Percentiles rank a stretch among this genome's conserved stretches.
phyloP scores from a whole-genome alignment of 1,140 invertebrate genomes.

The Drosophila pallidifrons region DNA sequence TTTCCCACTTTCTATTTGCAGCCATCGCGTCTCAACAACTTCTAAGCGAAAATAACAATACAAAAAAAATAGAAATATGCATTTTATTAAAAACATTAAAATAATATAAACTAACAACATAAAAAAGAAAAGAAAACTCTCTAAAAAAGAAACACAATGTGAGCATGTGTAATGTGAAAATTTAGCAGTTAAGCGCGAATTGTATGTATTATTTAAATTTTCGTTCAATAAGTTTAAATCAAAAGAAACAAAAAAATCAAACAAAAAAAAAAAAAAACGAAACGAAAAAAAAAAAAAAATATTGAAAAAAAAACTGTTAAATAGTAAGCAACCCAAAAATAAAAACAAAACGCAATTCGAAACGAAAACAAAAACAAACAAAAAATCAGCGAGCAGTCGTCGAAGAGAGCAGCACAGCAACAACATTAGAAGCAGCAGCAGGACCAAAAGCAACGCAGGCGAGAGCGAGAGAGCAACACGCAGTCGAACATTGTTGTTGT shows the following conservation, averaged over 20 bases:
- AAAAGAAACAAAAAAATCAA: conserved; percentile 28
- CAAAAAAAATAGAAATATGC: conserved; percentile 58
- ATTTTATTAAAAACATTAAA: conserved; percentile 57
- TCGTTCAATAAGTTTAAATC: conserved; percentile 56
- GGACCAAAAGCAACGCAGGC: conserved; percentile 30
- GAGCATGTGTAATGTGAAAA: conserved; percentile 72
- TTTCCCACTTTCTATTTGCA: conserved; percentile 44
- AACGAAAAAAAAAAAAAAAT: conserved; percentile 40
- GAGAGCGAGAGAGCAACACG: conserved; percentile 21
- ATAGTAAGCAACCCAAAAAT: conserved; percentile 5
- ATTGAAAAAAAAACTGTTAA: conserved; percentile 21
- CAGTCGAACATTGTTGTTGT: conserved; percentile 26
- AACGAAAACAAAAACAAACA: conserved; percentile 45
- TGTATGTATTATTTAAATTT: conserved; percentile 79
- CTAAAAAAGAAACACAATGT: conserved; percentile 53
- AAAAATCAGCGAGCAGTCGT: conserved; percentile 10
- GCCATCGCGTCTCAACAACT: conserved; percentile 51
- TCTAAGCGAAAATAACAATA: conserved; percentile 44
- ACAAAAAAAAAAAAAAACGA: conserved; percentile 43
- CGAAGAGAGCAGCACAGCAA: conserved; percentile 19
- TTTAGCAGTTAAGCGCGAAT: conserved; percentile 72
- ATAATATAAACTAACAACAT: conserved; percentile 34
- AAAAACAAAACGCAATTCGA: conserved; percentile 20
- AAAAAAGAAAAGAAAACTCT: conserved; percentile 17
- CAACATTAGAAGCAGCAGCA: conserved; percentile 26